Evolutionary conservation across 2,888 invertebrate species (phyloP), one percentile per base, ranked within the genome.

Genomic region (Amphipoea lucens): DNA sequence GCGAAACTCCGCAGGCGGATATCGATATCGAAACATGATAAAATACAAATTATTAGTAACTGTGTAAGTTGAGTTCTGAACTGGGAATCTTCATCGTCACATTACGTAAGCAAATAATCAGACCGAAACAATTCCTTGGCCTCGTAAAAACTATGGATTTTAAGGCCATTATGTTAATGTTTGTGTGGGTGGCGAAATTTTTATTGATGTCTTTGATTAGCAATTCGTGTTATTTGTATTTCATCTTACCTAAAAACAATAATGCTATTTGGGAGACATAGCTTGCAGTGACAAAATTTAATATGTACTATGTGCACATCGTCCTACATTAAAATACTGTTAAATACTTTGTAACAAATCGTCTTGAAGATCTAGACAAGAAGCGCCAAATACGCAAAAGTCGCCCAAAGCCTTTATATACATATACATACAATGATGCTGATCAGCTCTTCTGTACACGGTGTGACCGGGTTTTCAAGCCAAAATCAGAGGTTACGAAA

Each of bases 91-190:
- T 78, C 60, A 29, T 60, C 57, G 77, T 81, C 42, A 70, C 51
- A 78, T 85, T 84, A 76, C 63, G 83, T 78, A 87, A 88, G 81
- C 72, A 81, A 76, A 45, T 71, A 84, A 89, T 87, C 83, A 89
- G 89, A 89, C 80, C 90, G 90, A 75, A 74, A 86, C 87, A 82
- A 74, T 81, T 86, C 89, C 85, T 89, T 89, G 90, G 84, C 86
- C 87, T 81, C 85, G 71, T 83, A 78, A 74, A 83, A 60, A 76
- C 89, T 87, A 90, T 88, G 74, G 83, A 74, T 77, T 84, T 81
- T 75, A 78, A 90, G 82, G 85, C 74, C 79, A 78, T 76, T 76
- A 29, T 29, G 29, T 17, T 54, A 76, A 54, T 74, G 40, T 74
- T 67, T 82, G 40, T 51, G 57, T 76, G 42, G 20, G 14, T 69